These are phyloP conservation scores for Bombus polaris DNA, from an alignment of 1,140 invertebrate species.

Conservation along the genomic window DNA sequence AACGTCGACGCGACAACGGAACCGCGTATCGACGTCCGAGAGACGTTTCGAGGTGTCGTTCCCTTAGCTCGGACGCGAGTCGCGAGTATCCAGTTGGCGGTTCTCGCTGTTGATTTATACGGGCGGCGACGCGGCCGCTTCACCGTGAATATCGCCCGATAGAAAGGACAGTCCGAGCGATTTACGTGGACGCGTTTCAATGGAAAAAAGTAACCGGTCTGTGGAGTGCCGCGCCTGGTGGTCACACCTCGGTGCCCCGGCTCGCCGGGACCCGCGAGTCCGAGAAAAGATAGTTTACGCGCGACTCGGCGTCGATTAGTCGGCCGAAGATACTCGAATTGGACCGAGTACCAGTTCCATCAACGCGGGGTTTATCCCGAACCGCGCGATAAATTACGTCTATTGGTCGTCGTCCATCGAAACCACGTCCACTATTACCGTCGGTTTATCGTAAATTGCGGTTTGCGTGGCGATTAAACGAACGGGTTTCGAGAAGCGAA, in stretches of 20 bases:
- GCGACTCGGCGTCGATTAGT: background rate
- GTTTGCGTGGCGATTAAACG: conserved; percentile 30
- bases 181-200: conserved; percentile 61
- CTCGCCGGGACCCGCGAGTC: background rate
- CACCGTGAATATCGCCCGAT: conserved; percentile 38
- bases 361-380: no score
- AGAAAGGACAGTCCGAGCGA: conserved; percentile 60
- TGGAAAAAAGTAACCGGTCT: conserved; percentile 51
- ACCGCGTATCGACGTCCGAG: no score
- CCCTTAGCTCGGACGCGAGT: no score
- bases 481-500: conserved; percentile 12
- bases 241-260: background rate
- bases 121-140: background rate
- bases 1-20: no score
- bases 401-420: conserved; percentile 12
- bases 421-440: conserved; percentile 15
- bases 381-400: conserved; percentile 31
- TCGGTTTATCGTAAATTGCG: conserved; percentile 26
- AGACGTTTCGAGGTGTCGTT: no score
- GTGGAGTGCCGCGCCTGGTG: background rate
- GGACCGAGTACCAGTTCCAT: no score
- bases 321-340: no score
- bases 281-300: background rate
- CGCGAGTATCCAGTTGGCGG: no score
- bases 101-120: background rate